These are phyloP conservation scores for Branchinecta sandiegonensis DNA, from an alignment of 2,888 invertebrate species.

Conservation along the genomic window DNA sequence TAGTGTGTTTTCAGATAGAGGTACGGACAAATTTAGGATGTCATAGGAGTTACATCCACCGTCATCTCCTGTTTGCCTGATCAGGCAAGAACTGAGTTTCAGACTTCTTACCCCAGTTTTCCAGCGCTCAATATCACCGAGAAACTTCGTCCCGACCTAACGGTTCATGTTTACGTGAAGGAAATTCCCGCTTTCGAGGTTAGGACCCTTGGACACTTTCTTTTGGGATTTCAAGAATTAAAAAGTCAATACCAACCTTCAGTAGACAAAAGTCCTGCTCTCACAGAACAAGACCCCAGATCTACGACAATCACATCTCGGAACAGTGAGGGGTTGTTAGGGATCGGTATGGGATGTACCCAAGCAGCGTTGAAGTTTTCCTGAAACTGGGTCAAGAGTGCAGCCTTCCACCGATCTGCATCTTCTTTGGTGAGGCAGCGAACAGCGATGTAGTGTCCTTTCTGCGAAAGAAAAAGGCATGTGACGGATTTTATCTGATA, in stretches of 20 bases:
- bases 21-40: no score
- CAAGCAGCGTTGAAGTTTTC: slow-evolving; percentile 36
- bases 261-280: slow-evolving; percentile 41
- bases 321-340: slow-evolving; percentile 31
- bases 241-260: slow-evolving; percentile 33
- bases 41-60: no score
- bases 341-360: slow-evolving; percentile 36
- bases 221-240: slow-evolving; percentile 15
- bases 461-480: slow-evolving; percentile 31
- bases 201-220: background rate
- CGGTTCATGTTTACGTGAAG: no score
- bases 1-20: no score
- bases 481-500: no score
- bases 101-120: no score
- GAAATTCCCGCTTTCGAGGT: no score
- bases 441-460: slow-evolving; percentile 40
- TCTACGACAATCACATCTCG: slow-evolving; percentile 42
- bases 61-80: no score
- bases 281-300: slow-evolving; percentile 41
- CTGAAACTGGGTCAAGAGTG: slow-evolving; percentile 39
- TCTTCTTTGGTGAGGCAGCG: slow-evolving; percentile 36
- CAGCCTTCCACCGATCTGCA: slow-evolving; percentile 39
- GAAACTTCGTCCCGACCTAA: no score
- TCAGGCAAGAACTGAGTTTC: no score
- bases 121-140: no score